These are phyloP conservation scores for Spisula subtruncata DNA, from an alignment of 2,888 invertebrate species.

Conservation along the genomic window DNA sequence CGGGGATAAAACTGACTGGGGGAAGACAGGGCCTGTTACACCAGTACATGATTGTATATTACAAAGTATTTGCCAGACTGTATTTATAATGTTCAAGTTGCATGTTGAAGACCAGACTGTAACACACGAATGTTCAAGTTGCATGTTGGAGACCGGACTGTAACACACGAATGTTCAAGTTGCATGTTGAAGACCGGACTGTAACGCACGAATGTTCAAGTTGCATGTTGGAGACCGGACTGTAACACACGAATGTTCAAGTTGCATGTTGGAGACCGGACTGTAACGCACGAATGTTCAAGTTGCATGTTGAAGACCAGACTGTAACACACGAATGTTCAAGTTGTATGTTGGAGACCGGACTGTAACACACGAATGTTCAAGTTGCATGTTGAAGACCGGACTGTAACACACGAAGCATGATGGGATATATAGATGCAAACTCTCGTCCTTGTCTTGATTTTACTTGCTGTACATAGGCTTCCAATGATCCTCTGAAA, in stretches of 20 bases:
- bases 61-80: background rate
- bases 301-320: background rate
- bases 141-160: constrained; percentile 89
- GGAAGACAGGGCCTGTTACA: too few relatives aligned
- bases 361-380: background rate
- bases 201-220: constrained; percentile 91
- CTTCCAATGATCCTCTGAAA: constrained; percentile 94
- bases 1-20: too few relatives aligned
- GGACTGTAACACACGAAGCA: constrained; percentile 93
- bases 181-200: constrained; percentile 88
- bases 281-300: background rate
- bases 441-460: constrained; percentile 95
- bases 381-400: constrained; percentile 83
- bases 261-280: background rate
- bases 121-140: background rate
- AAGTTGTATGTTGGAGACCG: background rate
- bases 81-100: background rate
- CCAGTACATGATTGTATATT: too few relatives aligned
- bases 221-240: constrained; percentile 87
- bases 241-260: constrained; percentile 92
- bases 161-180: constrained; percentile 90
- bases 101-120: background rate
- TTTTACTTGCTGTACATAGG: constrained; percentile 94
- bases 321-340: background rate
- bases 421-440: constrained; percentile 95